These are phyloP conservation scores for Rhegmatorhina hoffmannsi DNA, from an alignment of 2,113 vertebrate genomes.

Conservation along the genomic window DNA sequence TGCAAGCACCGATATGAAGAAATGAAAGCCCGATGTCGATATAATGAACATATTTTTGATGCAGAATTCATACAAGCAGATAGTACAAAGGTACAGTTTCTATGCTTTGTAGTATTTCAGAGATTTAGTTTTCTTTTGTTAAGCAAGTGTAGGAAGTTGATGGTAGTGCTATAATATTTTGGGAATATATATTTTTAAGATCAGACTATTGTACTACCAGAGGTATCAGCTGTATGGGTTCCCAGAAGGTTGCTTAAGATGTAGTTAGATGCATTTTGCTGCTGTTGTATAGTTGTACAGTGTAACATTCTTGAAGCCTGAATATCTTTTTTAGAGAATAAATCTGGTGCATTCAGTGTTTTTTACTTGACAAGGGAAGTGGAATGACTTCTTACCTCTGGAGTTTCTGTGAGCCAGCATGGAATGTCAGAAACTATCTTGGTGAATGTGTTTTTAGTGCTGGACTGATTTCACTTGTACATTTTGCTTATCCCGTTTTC, in stretches of 20 bases:
- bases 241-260: background rate
- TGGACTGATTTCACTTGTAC: background rate
- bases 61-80: slow-evolving; percentile 94
- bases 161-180: background rate
- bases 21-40: slow-evolving; percentile 83
- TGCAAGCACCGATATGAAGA: slow-evolving; percentile 90
- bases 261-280: background rate
- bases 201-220: background rate
- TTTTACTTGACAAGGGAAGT: background rate
- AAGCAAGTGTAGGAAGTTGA: background rate
- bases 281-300: background rate
- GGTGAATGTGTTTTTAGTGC: background rate
- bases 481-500: background rate
- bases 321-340: background rate
- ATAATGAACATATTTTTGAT: slow-evolving; percentile 82
- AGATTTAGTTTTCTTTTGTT: background rate
- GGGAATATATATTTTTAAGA: background rate
- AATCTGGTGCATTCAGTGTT: background rate
- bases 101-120: background rate
- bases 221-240: background rate
- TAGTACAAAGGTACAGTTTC: slow-evolving; percentile 85
- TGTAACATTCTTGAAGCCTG: background rate
- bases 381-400: background rate
- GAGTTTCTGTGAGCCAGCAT: background rate
- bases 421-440: background rate